Percentiles rank a stretch among this genome's conserved stretches.
Conservation (phyloP, 1,140 invertebrate genomes). For the Pomacea maculata region DNA sequence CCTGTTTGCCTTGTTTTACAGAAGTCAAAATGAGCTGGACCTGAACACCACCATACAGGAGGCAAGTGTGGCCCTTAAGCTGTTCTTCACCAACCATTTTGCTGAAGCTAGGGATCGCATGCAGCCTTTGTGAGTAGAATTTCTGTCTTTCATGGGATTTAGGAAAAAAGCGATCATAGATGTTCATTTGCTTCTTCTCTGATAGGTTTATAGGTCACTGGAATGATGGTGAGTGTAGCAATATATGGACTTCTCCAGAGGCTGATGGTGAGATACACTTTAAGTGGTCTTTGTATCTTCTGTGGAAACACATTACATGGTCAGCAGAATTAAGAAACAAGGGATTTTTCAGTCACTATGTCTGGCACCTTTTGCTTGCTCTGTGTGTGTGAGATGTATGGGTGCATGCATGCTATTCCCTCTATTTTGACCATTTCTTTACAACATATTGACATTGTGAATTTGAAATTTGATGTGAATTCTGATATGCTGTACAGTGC, state of each 20-base stretch:
- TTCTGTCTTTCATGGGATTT: not conserved
- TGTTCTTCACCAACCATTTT: constrained; percentile 91
- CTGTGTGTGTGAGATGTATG: no score
- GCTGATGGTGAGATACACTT: no score
- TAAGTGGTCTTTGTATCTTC: no score
- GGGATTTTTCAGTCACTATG: no score
- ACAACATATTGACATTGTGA: not conserved
- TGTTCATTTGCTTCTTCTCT: not conserved
- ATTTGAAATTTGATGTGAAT: not conserved
- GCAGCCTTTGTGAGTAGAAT: constrained; percentile 73
- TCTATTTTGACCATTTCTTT: not conserved
- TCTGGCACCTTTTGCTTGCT: no score
- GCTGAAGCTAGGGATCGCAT: constrained; percentile 79
- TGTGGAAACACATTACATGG: no score
- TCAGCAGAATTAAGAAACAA: no score
- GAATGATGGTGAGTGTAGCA: not conserved
- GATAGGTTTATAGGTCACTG: no score
- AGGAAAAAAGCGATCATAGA: not conserved
- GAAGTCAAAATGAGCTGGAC: constrained; percentile 33
- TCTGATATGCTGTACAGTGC: constrained; percentile 71
- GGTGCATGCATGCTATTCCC: no score
- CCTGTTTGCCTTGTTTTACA: not conserved
- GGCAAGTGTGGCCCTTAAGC: constrained; percentile 76
- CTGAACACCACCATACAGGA: constrained; percentile 66
- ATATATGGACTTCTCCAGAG: not conserved